A percentile compares a stretch with the other conserved stretches of the same genome.
These are phyloP conservation scores for Mormyrus lacerda DNA, from an alignment of 2,113 vertebrate genomes.

Conservation along the genomic window DNA sequence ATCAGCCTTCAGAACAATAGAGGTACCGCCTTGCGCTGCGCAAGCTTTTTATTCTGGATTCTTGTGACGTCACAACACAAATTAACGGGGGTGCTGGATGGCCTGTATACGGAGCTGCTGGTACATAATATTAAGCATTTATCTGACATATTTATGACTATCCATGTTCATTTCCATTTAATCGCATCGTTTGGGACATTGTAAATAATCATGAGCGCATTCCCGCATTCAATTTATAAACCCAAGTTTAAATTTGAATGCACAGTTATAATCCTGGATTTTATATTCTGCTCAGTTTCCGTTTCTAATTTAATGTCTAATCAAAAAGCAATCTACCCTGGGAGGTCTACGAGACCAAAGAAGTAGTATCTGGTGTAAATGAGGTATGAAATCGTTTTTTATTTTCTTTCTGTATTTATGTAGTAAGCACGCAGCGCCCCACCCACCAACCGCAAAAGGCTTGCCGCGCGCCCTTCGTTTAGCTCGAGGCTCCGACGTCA, in stretches of 20 bases:
- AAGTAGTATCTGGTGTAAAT: not conserved
- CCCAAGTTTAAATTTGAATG: not conserved
- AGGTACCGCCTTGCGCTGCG: slow-evolving; percentile 13
- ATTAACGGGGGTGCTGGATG: not conserved
- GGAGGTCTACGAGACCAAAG: not conserved
- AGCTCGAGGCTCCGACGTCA: slow-evolving; percentile 1
- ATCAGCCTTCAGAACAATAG: slow-evolving; percentile 6
- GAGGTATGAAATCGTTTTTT: not conserved
- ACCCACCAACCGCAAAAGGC: not conserved
- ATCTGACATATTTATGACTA: not conserved
- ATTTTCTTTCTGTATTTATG: not conserved
- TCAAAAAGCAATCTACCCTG: not conserved
- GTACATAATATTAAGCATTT: not conserved
- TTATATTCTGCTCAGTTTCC: not conserved
- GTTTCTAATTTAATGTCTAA: not conserved
- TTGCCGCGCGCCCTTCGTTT: not conserved
- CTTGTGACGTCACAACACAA: slow-evolving; percentile 8
- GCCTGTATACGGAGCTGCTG: not conserved
- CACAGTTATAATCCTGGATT: not conserved
- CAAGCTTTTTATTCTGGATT: slow-evolving; percentile 3
- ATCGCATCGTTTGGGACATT: not conserved
- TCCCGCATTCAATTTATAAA: not conserved
- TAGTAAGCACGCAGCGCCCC: not conserved
- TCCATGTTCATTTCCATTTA: not conserved
- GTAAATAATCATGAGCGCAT: not conserved